These are phyloP conservation scores for Zelostemma sp. DNA, from an alignment of 1,140 invertebrate species.

Conservation along the genomic window DNA sequence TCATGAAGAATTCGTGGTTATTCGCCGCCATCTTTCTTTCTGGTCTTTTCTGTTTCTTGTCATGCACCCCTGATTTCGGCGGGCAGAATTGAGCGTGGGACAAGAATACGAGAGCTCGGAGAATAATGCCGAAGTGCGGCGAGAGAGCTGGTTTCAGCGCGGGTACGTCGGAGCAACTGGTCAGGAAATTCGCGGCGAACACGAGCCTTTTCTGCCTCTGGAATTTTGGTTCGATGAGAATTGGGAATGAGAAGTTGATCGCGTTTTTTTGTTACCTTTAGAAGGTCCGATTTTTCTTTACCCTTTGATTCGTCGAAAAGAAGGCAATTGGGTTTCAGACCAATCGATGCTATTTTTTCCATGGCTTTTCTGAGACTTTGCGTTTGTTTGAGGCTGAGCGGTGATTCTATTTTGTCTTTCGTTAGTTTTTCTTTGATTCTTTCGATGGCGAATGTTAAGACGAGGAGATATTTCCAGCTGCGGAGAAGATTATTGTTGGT, in stretches of 20 bases:
- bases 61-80: too few relatives aligned
- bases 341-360: constrained; percentile 75
- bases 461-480: constrained; percentile 53
- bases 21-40: constrained; percentile 12
- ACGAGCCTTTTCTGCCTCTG: constrained; percentile 64
- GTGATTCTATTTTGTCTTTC: constrained; percentile 52
- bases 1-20: constrained; percentile 55
- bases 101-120: constrained; percentile 80
- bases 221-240: constrained; percentile 30
- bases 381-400: constrained; percentile 74
- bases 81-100: constrained; percentile 76
- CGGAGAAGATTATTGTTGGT: constrained; percentile 12
- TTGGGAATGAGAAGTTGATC: too few relatives aligned
- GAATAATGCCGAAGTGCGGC: constrained; percentile 66
- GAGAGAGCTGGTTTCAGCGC: constrained; percentile 63
- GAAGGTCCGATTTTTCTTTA: constrained; percentile 48
- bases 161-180: constrained; percentile 60
- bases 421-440: constrained; percentile 25
- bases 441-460: constrained; percentile 45
- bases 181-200: constrained; percentile 54
- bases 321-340: constrained; percentile 68
- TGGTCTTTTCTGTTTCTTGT: not conserved
- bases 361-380: constrained; percentile 70
- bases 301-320: constrained; percentile 25
- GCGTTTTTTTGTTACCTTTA: constrained; percentile 37